Base-by-base conservation (phyloP, 2,113 vertebrate genomes). In the Triplophysa rosa region DNA sequence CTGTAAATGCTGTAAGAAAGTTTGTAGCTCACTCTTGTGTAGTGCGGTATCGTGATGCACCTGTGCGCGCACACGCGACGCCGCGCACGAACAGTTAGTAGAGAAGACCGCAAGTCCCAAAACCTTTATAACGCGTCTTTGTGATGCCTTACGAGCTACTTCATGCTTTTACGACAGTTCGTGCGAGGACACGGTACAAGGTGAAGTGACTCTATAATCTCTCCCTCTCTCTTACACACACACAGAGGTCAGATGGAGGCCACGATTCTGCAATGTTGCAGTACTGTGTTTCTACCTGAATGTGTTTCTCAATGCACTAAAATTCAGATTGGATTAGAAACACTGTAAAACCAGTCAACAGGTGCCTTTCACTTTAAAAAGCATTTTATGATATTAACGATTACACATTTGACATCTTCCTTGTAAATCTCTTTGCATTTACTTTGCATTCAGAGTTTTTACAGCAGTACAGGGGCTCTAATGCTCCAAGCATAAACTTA, bases 281-380 rank as follows among this genome's bases (percentile, higher is more conserved):
- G 54, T 73, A 73, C 40, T 61, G 54, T 24, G 21, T 73, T n/a
- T 19, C 29, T 72, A 29, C 58, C 58, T 14, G 69, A 56, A 52
- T 58, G 56, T 26, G 40, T 21, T 40, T 58, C 69, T 33, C 29
- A 23, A 72, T 73, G 56, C 33, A 61, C 23, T 33, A 42, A 2
- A 33, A 59, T 6, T 58, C 54, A 40, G 23, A 56, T 29, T 24
- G 42, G 29, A 14, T 13, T 16, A 61, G 70, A 16, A 59, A 16
- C 70, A 8, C 12, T 17, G 33, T 61, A 23, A 58, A 59, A 73
- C 16, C 70, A 61, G 40, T 61, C 70, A 73, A 73, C 70, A 73
- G 33, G 70, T 73, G 29, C 26, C 3, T 33, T 26, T 8, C 58
- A 29, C 29, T 29, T 29, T 29, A 29, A 29, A 29, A 29, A 29